Percentiles rank a stretch among this genome's conserved stretches.
phyloP scores from a whole-genome alignment of 2,888 invertebrate genomes.

The Charanyca ferruginea region DNA sequence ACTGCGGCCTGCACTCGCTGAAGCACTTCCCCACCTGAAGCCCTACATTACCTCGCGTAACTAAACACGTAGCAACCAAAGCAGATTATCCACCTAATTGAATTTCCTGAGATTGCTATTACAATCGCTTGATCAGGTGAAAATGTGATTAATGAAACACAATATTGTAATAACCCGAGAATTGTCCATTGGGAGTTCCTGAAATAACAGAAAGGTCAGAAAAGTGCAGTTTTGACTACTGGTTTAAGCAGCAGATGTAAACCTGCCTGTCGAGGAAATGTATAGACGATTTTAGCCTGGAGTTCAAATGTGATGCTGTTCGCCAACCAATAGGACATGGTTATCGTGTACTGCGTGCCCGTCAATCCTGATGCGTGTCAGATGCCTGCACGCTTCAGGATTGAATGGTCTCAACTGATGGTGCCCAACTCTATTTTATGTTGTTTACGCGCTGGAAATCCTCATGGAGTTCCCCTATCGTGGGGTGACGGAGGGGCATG shows the following conservation, averaged over 20 bases:
- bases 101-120: conserved; percentile 89
- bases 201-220: not conserved
- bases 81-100: conserved; percentile 88
- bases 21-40: conserved; percentile 87
- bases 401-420: too few species aligned
- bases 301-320: not conserved
- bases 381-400: too few species aligned
- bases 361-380: too few species aligned
- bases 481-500: too few species aligned
- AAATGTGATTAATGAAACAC: conserved; percentile 59
- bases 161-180: conserved; percentile 19
- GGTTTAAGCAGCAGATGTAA: not conserved
- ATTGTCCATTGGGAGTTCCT: not conserved
- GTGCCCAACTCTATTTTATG: too few species aligned
- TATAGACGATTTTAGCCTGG: not conserved
- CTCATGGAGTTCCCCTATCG: too few species aligned
- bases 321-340: not conserved
- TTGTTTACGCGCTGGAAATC: too few species aligned
- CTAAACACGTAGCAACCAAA: conserved; percentile 85
- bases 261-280: not conserved
- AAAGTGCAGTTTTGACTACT: not conserved
- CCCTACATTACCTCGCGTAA: conserved; percentile 82
- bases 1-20: conserved; percentile 69
- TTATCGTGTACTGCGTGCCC: not conserved
- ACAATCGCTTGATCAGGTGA: conserved; percentile 82